Conservation (phyloP, 92 coral and sea anemone genomes). For the Parazoanthus swiftii region DNA sequence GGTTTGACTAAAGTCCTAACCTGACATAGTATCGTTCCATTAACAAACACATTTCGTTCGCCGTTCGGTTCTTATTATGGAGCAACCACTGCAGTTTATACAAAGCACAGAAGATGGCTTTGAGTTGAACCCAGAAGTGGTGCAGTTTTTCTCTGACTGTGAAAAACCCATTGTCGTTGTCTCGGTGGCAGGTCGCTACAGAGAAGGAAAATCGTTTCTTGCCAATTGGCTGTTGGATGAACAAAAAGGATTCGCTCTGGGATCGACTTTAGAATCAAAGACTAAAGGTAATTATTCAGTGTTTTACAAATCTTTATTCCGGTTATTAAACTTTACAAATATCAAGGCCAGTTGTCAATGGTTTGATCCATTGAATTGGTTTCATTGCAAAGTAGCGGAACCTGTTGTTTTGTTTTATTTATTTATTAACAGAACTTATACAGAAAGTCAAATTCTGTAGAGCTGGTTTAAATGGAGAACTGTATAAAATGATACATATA, state of each 20-base stretch:
- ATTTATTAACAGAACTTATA: no score
- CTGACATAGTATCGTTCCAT: no score
- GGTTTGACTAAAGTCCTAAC: neutral
- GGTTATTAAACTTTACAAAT: no score
- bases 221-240: conserved; percentile 37
- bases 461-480: no score
- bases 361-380: no score
- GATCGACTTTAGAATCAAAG: conserved; percentile 26
- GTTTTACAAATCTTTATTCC: no score
- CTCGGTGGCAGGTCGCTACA: conserved; percentile 31
- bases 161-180: conserved; percentile 28
- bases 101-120: conserved; percentile 37
- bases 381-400: no score
- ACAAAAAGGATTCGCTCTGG: conserved; percentile 37
- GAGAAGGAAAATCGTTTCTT: conserved; percentile 37
- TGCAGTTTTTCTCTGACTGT: conserved; percentile 14
- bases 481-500: no score
- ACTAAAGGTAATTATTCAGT: conserved; percentile 20
- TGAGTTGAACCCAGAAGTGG: conserved; percentile 15
- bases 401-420: no score
- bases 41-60: neutral
- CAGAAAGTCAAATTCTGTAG: no score
- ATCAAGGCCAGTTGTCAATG: no score
- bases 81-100: conserved; percentile 14
- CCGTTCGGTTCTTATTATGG: neutral